Percentiles rank a stretch among this genome's conserved stretches.
phyloP scores from a whole-genome alignment of 2,888 invertebrate species.

The Onthophagus sagittarius region DNA sequence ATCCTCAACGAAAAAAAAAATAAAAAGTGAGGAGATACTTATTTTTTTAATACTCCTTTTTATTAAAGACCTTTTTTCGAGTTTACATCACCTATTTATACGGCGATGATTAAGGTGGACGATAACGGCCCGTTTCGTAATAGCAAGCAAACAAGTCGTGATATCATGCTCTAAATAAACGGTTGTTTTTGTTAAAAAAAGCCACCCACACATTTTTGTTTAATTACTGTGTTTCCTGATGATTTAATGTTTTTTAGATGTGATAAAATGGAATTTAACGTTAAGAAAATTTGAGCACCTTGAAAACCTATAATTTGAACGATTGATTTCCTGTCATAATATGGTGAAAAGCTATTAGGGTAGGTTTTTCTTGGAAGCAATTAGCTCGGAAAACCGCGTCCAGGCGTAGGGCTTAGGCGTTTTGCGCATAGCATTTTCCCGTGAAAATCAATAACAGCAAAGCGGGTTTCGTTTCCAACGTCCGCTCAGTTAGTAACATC shows the following conservation, averaged over 20 bases:
- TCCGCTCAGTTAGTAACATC: not conserved
- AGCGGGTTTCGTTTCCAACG: constrained; percentile 11
- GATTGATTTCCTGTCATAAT: not conserved
- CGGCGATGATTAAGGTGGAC: not conserved
- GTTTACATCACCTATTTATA: not conserved
- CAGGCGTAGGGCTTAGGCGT: not conserved
- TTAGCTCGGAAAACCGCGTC: not conserved
- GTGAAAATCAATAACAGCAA: constrained; percentile 25
- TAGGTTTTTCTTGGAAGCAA: not conserved
- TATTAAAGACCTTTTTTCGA: not conserved
- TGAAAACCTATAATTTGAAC: not conserved
- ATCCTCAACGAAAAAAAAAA: not conserved
- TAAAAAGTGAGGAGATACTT: not conserved
- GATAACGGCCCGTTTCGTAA: not conserved
- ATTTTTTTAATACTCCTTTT: not conserved
- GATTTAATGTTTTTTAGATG: no score
- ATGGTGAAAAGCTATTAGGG: not conserved
- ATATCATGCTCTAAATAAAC: not conserved
- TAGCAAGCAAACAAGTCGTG: not conserved
- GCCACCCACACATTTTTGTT: no score
- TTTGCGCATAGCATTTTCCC: not conserved
- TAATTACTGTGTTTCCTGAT: no score
- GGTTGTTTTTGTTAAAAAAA: no score
- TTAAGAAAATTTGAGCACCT: no score
- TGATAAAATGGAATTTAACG: no score